Evolutionary conservation across 2,113 vertebrate species (phyloP), one percentile per base, ranked within the genome.

Genomic region (Speoplatyrhinus poulsoni): DNA sequence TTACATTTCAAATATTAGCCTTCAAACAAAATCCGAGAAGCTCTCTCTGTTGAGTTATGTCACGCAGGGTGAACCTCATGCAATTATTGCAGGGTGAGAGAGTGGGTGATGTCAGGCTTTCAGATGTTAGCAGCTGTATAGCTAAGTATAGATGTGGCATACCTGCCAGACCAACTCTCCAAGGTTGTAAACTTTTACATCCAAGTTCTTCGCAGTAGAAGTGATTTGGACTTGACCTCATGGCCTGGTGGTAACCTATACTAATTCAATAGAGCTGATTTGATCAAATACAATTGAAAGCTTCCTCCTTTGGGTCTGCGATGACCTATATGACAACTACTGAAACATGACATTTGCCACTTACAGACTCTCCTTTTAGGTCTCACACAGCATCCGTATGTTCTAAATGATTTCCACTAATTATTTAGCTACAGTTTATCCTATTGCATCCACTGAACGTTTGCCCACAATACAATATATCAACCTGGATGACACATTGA

Each of bases 401-500:
- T 4, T 54, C n/a, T 16, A 0, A n/a, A 33, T 12, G 15, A 9
- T 65, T 12, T 64, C 68, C 7, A 12, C 48, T 50, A 32, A 7
- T 46, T 26, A 15, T 17, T 19, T 36, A 46, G 15, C 55, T 73
- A 69, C 56, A 63, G 69, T 71, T 76, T 49, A 67, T 73, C 66
- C 58, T 62, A 15, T 50, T n/a, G 19, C 11, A 13, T 71, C 50
- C 52, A 17, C 41, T 68, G 60, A 70, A 47, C 62, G 33, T 8
- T 13, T 15, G 16, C 2, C 12, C 70, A 54, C 67, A 53, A 36
- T 72, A 46, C 57, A 69, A 62, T 32, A 3, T 60, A 70, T 66
- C 55, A 33, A 63, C 73, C 49, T 66, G 70, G 69, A 78, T 79
- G 78, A 84, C 76, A 76, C 52, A 54, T 72, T 68, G 4, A 47